Conservation (phyloP, 92 coral and sea anemone genomes). For the Phenganax subtilis region DNA sequence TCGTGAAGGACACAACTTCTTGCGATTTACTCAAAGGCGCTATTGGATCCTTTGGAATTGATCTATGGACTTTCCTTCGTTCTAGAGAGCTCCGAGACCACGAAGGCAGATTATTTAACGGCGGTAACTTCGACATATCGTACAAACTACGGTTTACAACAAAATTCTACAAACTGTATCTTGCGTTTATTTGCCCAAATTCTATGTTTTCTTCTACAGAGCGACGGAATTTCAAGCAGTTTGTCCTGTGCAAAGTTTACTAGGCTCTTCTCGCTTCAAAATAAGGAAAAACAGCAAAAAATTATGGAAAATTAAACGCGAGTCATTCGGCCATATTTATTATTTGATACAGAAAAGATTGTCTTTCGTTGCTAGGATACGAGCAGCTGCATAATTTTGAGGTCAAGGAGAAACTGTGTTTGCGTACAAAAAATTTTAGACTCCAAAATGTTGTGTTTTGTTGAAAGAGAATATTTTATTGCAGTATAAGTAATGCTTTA, state of each 20-base stretch:
- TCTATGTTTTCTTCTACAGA: not conserved
- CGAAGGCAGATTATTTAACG: slow-evolving; percentile 91
- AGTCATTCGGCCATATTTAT: not conserved
- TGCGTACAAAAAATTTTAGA: not conserved
- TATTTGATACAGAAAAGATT: slow-evolving; percentile 3
- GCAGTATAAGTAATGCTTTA: not conserved
- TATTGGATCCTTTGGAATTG: slow-evolving; percentile 77
- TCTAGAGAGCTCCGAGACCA: slow-evolving; percentile 96
- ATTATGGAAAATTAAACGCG: not conserved
- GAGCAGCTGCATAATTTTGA: not conserved
- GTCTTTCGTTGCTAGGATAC: slow-evolving; percentile 34
- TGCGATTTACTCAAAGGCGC: slow-evolving; percentile 51
- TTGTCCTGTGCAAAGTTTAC: not conserved
- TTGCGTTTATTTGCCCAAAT: not conserved
- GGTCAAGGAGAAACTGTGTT: not conserved
- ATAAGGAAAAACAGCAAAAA: not conserved
- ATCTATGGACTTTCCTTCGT: slow-evolving; percentile 74
- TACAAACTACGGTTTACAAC: not conserved
- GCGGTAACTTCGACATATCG: slow-evolving; percentile 67
- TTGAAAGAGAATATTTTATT: not conserved
- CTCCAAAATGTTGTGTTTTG: not conserved
- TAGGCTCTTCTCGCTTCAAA: not conserved
- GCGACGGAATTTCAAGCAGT: not conserved
- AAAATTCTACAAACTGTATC: not conserved
- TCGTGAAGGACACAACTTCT: slow-evolving; percentile 15